phyloP scores from a whole-genome alignment of 1,140 invertebrate genomes.

The Drosophila nannoptera region DNA sequence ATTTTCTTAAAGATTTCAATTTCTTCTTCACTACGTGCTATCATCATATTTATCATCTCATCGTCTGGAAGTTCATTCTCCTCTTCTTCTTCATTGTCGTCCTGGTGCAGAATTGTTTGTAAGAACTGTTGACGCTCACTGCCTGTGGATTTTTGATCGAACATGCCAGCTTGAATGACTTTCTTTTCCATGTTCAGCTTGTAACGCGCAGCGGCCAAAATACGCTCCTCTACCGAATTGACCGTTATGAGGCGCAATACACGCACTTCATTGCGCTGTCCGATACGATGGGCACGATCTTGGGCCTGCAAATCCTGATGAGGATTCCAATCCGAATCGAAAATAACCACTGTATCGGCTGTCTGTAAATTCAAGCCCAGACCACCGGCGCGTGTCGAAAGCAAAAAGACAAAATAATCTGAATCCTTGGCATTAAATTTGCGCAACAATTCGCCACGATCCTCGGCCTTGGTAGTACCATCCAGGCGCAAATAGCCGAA shows the following conservation, averaged over 20 bases:
- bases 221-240: slow-evolving; percentile 98
- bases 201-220: slow-evolving; percentile 94
- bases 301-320: slow-evolving; percentile 99
- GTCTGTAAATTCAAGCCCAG: slow-evolving; percentile 98
- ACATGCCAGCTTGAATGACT: slow-evolving; percentile 99
- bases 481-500: slow-evolving; percentile 87
- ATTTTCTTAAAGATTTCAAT: slow-evolving; percentile 96
- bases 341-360: slow-evolving; percentile 99
- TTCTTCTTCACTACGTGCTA: slow-evolving; percentile 95
- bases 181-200: slow-evolving; percentile 99
- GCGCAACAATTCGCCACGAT: slow-evolving; percentile 94
- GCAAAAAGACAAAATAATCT: slow-evolving; percentile 96
- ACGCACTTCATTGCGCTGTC: slow-evolving; percentile 98
- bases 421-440: slow-evolving; percentile 95
- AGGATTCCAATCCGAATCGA: slow-evolving; percentile 99
- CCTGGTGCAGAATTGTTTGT: slow-evolving; percentile 95
- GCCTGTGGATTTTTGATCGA: slow-evolving; percentile 99
- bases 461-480: slow-evolving; percentile 98
- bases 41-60: slow-evolving; percentile 99
- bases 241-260: slow-evolving; percentile 98
- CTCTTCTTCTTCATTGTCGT: slow-evolving; percentile 96
- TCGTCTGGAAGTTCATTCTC: slow-evolving; percentile 99
- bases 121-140: slow-evolving; percentile 96
- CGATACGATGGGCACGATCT: slow-evolving; percentile 99
- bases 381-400: slow-evolving; percentile 98